Conservation (phyloP, 2,113 vertebrate species). For the Corynorhinus townsendii region DNA sequence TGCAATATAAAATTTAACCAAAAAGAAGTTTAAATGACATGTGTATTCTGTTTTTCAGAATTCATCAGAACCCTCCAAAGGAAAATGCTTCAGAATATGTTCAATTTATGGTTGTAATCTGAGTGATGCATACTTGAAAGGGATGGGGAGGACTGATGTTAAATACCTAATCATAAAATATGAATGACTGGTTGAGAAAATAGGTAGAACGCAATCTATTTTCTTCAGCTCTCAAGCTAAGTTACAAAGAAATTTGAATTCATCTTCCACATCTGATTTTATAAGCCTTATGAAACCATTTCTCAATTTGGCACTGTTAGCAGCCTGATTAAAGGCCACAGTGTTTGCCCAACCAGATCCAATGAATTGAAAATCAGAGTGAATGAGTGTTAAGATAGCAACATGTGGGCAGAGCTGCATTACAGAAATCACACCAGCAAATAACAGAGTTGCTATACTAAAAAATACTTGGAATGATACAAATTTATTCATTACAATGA, state of each 20-base stretch:
- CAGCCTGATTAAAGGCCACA: background rate
- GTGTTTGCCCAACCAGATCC: slow-evolving; percentile 7
- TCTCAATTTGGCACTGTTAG: slow-evolving; percentile 46
- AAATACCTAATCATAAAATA: slow-evolving; percentile 12
- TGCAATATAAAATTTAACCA: background rate
- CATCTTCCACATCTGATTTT: slow-evolving; percentile 27
- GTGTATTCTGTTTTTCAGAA: slow-evolving; percentile 5
- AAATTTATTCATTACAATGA: slow-evolving; percentile 15
- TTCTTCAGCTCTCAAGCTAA: background rate
- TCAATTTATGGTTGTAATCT: background rate
- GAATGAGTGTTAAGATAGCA: slow-evolving; percentile 23
- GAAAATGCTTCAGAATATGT: background rate
- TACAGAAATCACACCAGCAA: slow-evolving; percentile 1
- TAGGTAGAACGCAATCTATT: background rate
- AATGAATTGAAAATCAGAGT: slow-evolving; percentile 37
- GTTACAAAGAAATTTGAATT: slow-evolving; percentile 46
- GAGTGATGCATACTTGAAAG: background rate
- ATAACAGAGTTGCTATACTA: background rate
- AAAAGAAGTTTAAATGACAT: slow-evolving; percentile 2
- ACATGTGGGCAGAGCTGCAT: background rate
- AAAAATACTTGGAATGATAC: background rate
- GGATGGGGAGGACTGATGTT: background rate
- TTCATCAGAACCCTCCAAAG: background rate
- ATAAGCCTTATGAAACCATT: slow-evolving; percentile 16
- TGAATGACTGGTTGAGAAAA: background rate